Evolutionary conservation across 2,113 vertebrate species (phyloP).

Genomic region (Hippoglossus stenolepis): DNA sequence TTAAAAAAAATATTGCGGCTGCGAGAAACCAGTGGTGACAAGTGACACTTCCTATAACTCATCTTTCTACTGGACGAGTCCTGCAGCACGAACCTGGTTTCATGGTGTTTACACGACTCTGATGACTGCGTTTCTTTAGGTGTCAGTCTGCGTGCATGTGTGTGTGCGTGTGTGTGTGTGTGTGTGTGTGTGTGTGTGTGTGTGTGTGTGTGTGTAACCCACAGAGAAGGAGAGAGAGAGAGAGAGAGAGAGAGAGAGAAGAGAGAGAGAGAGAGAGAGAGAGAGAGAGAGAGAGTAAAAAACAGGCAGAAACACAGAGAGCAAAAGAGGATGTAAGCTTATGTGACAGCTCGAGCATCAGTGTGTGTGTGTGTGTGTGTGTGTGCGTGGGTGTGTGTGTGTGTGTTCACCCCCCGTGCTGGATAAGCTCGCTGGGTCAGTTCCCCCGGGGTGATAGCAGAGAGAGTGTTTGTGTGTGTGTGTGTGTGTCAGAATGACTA

Average conservation of each 20-base stretch:
- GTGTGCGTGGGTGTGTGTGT: too few species aligned
- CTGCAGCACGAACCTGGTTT: conserved; percentile 1
- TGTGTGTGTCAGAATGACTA: conserved; percentile 55
- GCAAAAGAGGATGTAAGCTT: conserved; percentile 64
- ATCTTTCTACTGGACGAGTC: conserved; percentile 41
- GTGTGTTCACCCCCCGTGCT: conserved; percentile 44
- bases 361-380: neutral
- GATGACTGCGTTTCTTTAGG: conserved; percentile 44
- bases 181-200: neutral
- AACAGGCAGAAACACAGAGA: conserved; percentile 29
- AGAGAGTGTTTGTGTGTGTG: conserved; percentile 50
- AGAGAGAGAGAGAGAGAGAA: neutral
- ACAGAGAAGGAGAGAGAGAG: conserved; percentile 1
- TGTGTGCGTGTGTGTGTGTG: conserved; percentile 1
- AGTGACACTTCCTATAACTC: conserved; percentile 79
- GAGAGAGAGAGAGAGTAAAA: neutral
- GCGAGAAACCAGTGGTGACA: conserved; percentile 71
- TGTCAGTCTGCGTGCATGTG: conserved; percentile 16
- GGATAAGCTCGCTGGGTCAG: conserved; percentile 71
- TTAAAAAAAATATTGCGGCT: conserved; percentile 34
- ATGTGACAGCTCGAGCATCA: conserved; percentile 72
- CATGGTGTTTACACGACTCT: conserved; percentile 16
- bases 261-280: neutral
- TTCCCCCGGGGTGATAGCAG: conserved; percentile 64
- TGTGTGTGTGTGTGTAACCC: too few species aligned